phyloP scores from a whole-genome alignment of 1,140 invertebrate species.

The Argopecten irradians region DNA sequence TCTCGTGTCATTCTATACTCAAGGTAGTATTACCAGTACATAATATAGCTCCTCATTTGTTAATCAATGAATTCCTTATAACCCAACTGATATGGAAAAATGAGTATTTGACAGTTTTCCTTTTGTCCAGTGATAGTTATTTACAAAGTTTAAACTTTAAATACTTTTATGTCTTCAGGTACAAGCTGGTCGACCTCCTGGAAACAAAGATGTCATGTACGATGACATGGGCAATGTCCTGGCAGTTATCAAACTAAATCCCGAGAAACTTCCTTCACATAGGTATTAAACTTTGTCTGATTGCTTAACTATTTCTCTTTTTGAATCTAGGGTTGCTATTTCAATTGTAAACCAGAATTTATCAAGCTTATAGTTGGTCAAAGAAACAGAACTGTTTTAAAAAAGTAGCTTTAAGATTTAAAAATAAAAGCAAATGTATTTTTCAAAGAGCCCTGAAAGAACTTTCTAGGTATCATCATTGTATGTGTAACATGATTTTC shows the following conservation, averaged over 20 bases:
- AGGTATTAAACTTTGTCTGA: slow-evolving; percentile 63
- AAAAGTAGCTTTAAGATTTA: background rate
- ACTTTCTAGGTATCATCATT: too few species aligned
- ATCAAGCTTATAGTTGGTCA: background rate
- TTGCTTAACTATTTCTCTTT: background rate
- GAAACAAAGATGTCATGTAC: slow-evolving; percentile 74
- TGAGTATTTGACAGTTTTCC: too few species aligned
- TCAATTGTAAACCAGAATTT: background rate
- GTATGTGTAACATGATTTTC: background rate
- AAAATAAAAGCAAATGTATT: too few species aligned
- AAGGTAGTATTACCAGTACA: slow-evolving; percentile 61
- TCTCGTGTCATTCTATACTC: slow-evolving; percentile 72
- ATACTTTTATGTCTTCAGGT: slow-evolving; percentile 56
- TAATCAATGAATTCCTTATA: too few species aligned
- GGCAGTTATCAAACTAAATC: slow-evolving; percentile 69
- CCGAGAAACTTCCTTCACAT: slow-evolving; percentile 72
- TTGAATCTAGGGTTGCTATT: background rate
- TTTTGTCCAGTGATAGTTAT: too few species aligned
- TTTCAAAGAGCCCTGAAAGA: too few species aligned
- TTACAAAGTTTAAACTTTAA: background rate
- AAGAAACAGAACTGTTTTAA: background rate
- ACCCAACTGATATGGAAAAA: too few species aligned
- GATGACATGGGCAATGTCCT: slow-evolving; percentile 75
- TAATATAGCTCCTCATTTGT: background rate
- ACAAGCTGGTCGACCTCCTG: slow-evolving; percentile 72